Evolutionary conservation across 2,888 invertebrate species (phyloP).

Genomic region (Noctua janthina): DNA sequence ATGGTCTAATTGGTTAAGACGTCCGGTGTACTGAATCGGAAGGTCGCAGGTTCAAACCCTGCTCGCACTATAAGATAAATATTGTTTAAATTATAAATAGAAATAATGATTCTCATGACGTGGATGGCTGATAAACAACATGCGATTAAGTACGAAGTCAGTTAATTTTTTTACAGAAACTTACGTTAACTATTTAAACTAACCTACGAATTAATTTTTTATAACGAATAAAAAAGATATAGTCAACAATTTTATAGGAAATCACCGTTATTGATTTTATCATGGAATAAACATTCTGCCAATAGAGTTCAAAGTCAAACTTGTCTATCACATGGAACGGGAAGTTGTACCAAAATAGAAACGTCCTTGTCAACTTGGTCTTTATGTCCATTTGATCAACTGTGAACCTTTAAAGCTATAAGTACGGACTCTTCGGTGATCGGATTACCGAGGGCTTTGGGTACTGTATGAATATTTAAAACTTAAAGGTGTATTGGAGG

Average conservation of each 20-base stretch:
- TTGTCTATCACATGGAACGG: conserved; percentile 4
- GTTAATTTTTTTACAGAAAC: neutral
- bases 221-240: neutral
- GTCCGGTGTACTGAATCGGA: too few relatives aligned
- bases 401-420: conserved; percentile 14
- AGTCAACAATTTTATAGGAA: neutral
- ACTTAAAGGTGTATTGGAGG: neutral
- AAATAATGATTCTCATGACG: neutral
- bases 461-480: conserved; percentile 9
- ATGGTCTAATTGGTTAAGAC: too few relatives aligned
- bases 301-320: conserved; percentile 35
- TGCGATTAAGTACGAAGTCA: neutral
- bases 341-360: conserved; percentile 20
- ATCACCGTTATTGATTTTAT: neutral
- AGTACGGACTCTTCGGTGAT: conserved; percentile 16
- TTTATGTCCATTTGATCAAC: conserved; percentile 36
- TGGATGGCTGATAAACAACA: neutral
- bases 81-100: neutral
- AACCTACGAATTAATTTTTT: neutral
- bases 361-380: conserved; percentile 28
- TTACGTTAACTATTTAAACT: neutral
- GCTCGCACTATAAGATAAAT: too few relatives aligned
- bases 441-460: conserved; percentile 8
- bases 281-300: neutral
- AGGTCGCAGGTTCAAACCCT: too few relatives aligned